Base-by-base conservation (phyloP, 2,888 invertebrate species). In the Dryococelus australis region DNA sequence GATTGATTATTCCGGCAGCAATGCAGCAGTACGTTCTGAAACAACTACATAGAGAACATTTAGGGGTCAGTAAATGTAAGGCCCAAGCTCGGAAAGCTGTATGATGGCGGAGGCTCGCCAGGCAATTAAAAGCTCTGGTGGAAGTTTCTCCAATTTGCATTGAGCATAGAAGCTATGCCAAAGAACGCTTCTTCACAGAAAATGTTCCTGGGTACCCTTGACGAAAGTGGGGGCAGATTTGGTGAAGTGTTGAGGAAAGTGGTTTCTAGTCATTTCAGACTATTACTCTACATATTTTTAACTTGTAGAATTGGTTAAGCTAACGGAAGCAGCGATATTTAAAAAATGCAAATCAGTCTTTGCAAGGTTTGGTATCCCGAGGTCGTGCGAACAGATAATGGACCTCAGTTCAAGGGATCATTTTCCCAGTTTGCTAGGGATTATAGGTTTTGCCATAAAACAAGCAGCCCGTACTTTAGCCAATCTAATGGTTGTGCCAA, bases 291-390 rank as follows among this genome's bases (percentile, higher is more conserved):
- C 0, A 65, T 65, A 65, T n/a, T 87, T 89, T 88, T 87, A 89
- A 89, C 89, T 88, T 85, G 8, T 47, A 47, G 2, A 47, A 47
- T n/a, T n/a, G n/a, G n/a, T n/a, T n/a, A n/a, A n/a, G n/a, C n/a
- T n/a, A n/a, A n/a, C n/a, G n/a, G n/a, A n/a, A n/a, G n/a, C 12
- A 47, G 47, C 47, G 12, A 12, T 12, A 47, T 9, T 47, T 47
- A 47, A 47, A 12, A 47, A 47, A 47, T 12, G 47, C 47, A 47
- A 47, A 47, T 47, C 47, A 47, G 47, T 47, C 6, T 47, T 47
- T 47, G 47, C 47, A 12, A 47, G 47, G 12, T 47, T 47, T 12
- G 47, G 47, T 9, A 47, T 47, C 47, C 47, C 47, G 47, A 47
- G 12, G 47, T 47, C 9, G 47, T 47, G 6, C 6, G 47, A 12